Conservation (phyloP, 2,888 invertebrate species). For the Dolichopus griseipennis region DNA sequence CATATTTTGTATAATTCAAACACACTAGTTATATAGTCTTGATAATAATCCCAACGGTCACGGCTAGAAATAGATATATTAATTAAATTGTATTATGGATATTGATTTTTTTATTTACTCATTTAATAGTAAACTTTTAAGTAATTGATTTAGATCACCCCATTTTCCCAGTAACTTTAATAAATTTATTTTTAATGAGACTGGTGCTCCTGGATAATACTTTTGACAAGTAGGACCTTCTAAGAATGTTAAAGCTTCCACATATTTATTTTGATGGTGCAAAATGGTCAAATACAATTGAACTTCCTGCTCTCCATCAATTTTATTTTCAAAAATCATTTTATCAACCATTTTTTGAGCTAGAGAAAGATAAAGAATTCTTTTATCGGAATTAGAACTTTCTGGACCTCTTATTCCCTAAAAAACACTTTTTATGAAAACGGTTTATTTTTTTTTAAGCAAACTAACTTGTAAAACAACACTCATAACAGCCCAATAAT, state of each 20-base stretch:
- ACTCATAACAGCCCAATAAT: constrained; percentile 98
- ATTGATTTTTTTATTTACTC: constrained; percentile 48
- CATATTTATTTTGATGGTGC: constrained; percentile 69
- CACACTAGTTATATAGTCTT: constrained; percentile 62
- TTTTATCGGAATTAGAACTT: constrained; percentile 49
- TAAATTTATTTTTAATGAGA: constrained; percentile 64
- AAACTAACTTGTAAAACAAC: constrained; percentile 75
- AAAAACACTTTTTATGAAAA: constrained; percentile 11
- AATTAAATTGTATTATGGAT: not conserved
- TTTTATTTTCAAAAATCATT: constrained; percentile 73
- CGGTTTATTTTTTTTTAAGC: no score
- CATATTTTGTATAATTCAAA: constrained; percentile 50
- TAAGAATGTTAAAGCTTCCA: constrained; percentile 72
- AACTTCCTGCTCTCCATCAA: constrained; percentile 90
- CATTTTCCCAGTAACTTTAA: constrained; percentile 64
- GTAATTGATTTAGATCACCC: constrained; percentile 62
- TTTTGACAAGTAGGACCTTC: constrained; percentile 64
- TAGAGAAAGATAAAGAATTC: constrained; percentile 66
- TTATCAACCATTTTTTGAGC: constrained; percentile 93
- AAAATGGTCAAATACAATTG: constrained; percentile 82
- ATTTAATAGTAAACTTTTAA: constrained; percentile 63
- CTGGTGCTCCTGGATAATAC: constrained; percentile 57
- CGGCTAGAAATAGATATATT: constrained; percentile 40
- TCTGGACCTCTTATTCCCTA: constrained; percentile 45
- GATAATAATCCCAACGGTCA: constrained; percentile 65